These are phyloP conservation scores for Pangasius sanitwongsei DNA, from an alignment of 2,797 vertebrate species.

Conservation along the genomic window DNA sequence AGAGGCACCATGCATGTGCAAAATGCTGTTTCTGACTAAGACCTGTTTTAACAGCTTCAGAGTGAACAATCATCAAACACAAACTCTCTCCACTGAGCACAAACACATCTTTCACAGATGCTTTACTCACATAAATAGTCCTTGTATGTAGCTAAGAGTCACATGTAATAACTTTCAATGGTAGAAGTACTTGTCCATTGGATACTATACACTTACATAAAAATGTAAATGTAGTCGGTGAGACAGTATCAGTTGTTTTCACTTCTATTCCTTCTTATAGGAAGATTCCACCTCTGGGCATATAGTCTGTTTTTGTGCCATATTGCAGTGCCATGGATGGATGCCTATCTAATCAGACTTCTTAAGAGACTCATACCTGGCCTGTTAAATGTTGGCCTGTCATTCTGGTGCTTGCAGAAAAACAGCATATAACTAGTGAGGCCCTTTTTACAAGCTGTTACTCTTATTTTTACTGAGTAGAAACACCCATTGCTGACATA, in stretches of 20 bases:
- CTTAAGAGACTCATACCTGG: constrained; percentile 70
- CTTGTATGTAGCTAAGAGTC: not conserved
- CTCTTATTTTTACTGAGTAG: constrained; percentile 2
- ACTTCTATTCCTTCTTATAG: not conserved
- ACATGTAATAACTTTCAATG: constrained; percentile 7
- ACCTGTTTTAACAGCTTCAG: constrained; percentile 42
- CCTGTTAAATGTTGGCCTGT: constrained; percentile 65
- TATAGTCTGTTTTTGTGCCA: constrained; percentile 58
- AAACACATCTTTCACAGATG: constrained; percentile 26
- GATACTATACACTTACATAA: constrained; percentile 1
- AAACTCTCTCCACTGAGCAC: constrained; percentile 19
- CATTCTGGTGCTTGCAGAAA: constrained; percentile 40
- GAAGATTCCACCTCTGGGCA: constrained; percentile 25
- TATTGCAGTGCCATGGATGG: constrained; percentile 74
- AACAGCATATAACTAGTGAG: constrained; percentile 32
- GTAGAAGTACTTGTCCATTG: not conserved
- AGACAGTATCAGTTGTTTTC: constrained; percentile 20
- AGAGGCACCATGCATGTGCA: constrained; percentile 68
- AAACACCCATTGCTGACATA: not conserved
- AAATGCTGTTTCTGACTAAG: constrained; percentile 25
- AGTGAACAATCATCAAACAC: constrained; percentile 42
- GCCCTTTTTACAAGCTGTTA: constrained; percentile 16
- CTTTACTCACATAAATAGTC: constrained; percentile 24
- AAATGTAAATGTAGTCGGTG: constrained; percentile 3
- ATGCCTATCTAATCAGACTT: constrained; percentile 76